phyloP scores from a whole-genome alignment of 2,888 invertebrate genomes.

The Dolomedes plantarius region DNA sequence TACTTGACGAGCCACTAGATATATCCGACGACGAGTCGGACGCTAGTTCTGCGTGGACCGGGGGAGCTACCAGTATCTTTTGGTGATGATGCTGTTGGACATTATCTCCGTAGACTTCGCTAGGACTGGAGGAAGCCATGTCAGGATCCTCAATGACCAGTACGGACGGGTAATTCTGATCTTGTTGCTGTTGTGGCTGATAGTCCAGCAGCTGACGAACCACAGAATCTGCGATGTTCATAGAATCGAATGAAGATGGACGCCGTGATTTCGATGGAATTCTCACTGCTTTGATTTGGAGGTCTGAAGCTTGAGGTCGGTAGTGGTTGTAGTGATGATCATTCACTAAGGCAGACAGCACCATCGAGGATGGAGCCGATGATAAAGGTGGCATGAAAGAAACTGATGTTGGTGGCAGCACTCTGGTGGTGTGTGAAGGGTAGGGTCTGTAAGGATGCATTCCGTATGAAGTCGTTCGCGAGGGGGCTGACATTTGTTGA shows the following conservation, averaged over 20 bases:
- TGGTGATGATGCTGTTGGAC: slow-evolving; percentile 17
- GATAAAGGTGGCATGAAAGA: slow-evolving; percentile 35
- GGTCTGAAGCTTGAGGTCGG: slow-evolving; percentile 52
- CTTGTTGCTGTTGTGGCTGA: slow-evolving; percentile 15
- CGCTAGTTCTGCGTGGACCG: slow-evolving; percentile 33
- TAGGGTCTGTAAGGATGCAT: slow-evolving; percentile 47
- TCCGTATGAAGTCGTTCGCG: slow-evolving; percentile 32
- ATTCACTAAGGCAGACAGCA: slow-evolving; percentile 26
- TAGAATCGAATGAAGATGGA: slow-evolving; percentile 30
- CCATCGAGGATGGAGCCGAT: slow-evolving; percentile 37
- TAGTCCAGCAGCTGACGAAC: slow-evolving; percentile 55
- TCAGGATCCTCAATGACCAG: slow-evolving; percentile 66
- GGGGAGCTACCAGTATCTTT: slow-evolving; percentile 48
- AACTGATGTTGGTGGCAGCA: slow-evolving; percentile 58
- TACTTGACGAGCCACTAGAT: slow-evolving; percentile 13
- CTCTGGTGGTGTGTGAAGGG: slow-evolving; percentile 33
- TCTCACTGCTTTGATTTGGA: slow-evolving; percentile 52
- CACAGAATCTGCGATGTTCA: slow-evolving; percentile 59
- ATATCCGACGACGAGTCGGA: slow-evolving; percentile 41
- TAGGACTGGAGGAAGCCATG: slow-evolving; percentile 24
- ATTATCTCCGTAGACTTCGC: slow-evolving; percentile 38
- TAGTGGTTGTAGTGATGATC: slow-evolving; percentile 44
- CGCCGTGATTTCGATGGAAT: slow-evolving; percentile 38
- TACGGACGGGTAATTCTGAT: slow-evolving; percentile 43
- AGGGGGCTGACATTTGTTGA: slow-evolving; percentile 17